phyloP scores from a whole-genome alignment of 2,113 vertebrate species.

The Xenotilapia flavipinnis region DNA sequence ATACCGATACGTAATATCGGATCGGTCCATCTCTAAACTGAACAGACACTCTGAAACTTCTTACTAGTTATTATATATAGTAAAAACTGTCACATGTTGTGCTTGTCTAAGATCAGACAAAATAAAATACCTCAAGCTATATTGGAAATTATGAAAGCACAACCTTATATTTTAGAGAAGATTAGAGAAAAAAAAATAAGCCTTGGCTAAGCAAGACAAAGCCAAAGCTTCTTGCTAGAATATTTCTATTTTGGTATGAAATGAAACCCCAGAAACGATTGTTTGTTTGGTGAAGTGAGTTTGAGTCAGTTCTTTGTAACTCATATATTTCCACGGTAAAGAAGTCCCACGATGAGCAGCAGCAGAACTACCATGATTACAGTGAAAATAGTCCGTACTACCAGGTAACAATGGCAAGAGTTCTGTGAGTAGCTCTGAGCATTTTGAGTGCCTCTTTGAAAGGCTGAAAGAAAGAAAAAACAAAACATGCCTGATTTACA shows the following conservation, averaged over 20 bases:
- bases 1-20: too few species aligned
- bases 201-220: not conserved
- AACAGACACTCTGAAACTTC: not conserved
- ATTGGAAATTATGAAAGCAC: not conserved
- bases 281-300: not conserved
- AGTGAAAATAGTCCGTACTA: not conserved
- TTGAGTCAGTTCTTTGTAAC: not conserved
- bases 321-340: not conserved
- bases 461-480: not conserved
- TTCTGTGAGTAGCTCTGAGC: rapidly evolving
- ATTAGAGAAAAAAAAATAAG: not conserved
- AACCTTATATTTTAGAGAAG: not conserved
- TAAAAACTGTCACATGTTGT: not conserved
- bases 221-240: rapidly evolving
- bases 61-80: not conserved
- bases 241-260: not conserved
- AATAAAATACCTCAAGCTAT: not conserved
- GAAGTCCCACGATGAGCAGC: not conserved
- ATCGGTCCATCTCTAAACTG: too few species aligned
- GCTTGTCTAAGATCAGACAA: too few species aligned
- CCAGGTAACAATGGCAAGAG: not conserved
- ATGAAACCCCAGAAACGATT: rapidly evolving
- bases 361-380: not conserved
- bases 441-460: not conserved
- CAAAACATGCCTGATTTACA: rapidly evolving